Percentiles rank a stretch among this genome's conserved stretches.
Conservation (phyloP, 2,797 vertebrate species). For the Cryptoblepharus egeriae region DNA sequence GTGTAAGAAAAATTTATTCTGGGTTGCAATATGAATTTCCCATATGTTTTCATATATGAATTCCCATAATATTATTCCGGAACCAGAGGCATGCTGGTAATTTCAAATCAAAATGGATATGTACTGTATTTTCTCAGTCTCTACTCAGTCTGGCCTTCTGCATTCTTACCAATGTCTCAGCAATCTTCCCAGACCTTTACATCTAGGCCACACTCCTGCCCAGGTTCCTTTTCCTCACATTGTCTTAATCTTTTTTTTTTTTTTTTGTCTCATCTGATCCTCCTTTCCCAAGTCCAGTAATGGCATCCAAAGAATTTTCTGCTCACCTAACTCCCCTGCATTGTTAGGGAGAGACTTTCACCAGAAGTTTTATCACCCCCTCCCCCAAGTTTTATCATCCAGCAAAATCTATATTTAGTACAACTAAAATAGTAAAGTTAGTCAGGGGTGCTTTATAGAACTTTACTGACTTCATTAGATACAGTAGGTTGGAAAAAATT, state of each 20-base stretch:
- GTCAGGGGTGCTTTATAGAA: background rate
- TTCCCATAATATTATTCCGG: background rate
- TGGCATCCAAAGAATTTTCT: background rate
- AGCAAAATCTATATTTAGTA: background rate
- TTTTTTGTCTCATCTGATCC: background rate
- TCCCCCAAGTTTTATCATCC: background rate
- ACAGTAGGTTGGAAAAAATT: too few relatives aligned
- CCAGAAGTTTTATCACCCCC: background rate
- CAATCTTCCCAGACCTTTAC: background rate
- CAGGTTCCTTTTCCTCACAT: background rate
- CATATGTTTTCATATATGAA: too few relatives aligned
- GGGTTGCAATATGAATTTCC: too few relatives aligned
- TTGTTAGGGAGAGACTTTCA: background rate
- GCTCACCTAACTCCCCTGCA: background rate
- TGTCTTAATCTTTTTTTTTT: background rate
- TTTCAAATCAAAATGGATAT: background rate
- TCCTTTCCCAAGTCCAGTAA: background rate
- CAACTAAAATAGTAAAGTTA: background rate
- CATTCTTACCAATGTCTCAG: background rate
- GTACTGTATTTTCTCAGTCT: background rate
- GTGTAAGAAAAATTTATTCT: too few relatives aligned
- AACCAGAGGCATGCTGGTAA: background rate
- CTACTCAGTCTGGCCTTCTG: background rate
- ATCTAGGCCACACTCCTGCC: background rate
- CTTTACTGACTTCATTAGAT: background rate